phyloP scores from a whole-genome alignment of 2,797 vertebrate species.

The Poeciliopsis gracilis region DNA sequence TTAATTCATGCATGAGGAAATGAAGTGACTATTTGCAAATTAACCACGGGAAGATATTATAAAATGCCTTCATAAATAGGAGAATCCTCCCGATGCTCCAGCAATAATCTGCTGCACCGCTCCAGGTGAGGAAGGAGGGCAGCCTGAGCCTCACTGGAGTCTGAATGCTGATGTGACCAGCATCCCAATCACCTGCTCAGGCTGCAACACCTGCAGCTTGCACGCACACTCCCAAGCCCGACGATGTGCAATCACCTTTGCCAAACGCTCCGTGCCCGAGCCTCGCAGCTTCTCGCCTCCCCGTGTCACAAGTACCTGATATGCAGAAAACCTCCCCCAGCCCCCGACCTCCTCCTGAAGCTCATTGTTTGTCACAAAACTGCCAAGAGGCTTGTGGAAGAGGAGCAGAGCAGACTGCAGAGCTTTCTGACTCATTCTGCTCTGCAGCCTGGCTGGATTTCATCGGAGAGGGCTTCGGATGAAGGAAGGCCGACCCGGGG shows the following conservation, averaged over 20 bases:
- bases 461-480: neutral
- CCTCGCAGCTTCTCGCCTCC: neutral
- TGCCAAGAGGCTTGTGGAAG: slow-evolving; percentile 36
- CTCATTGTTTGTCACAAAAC: slow-evolving; percentile 46
- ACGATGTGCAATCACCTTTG: slow-evolving; percentile 21
- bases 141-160: slow-evolving; percentile 43
- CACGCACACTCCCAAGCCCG: slow-evolving; percentile 7
- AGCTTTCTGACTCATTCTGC: slow-evolving; percentile 59
- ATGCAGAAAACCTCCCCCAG: neutral
- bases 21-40: neutral
- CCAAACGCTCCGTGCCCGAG: slow-evolving; percentile 21
- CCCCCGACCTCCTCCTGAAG: slow-evolving; percentile 24
- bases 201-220: slow-evolving; percentile 10
- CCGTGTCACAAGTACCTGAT: neutral
- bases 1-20: neutral
- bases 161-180: slow-evolving; percentile 58
- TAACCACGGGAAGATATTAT: neutral
- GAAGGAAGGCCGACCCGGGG: neutral
- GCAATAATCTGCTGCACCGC: slow-evolving; percentile 37
- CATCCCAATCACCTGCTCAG: slow-evolving; percentile 48
- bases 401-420: slow-evolving; percentile 54
- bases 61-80: neutral
- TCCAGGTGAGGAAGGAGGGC: slow-evolving; percentile 24
- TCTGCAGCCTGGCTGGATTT: slow-evolving; percentile 34
- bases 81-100: slow-evolving; percentile 11